Percentiles rank a stretch among this genome's conserved stretches.
These are phyloP conservation scores for Jacana jacana DNA, from an alignment of 2,113 vertebrate genomes.

Conservation along the genomic window DNA sequence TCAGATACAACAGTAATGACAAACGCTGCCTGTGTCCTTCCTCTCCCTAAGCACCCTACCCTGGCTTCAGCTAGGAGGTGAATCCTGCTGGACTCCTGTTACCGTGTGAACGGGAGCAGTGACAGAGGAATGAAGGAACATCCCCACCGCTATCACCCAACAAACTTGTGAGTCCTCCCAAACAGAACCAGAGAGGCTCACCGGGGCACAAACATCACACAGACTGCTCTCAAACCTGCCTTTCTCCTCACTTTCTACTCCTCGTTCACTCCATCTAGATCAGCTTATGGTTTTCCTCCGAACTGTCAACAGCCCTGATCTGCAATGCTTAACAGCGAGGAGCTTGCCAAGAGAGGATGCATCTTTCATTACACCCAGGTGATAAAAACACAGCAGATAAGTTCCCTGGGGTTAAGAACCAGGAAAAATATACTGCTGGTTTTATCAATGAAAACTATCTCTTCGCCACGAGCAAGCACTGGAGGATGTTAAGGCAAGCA, in stretches of 20 bases:
- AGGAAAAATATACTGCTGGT: neutral
- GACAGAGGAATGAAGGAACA: neutral
- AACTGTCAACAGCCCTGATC: neutral
- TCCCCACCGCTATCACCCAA: neutral
- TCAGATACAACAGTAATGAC: neutral
- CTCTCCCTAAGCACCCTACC: neutral
- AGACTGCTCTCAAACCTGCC: neutral
- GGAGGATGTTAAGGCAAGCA: neutral
- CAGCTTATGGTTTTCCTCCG: neutral
- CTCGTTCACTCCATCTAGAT: neutral
- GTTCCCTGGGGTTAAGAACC: neutral
- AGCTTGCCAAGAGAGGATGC: neutral
- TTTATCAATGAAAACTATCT: neutral
- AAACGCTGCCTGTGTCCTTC: accelerated
- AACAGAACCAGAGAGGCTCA: neutral
- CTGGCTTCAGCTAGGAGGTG: neutral
- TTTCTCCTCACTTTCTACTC: neutral
- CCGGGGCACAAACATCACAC: neutral
- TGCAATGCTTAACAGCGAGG: neutral
- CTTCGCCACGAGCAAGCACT: neutral
- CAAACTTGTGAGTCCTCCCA: neutral
- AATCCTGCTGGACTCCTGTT: neutral
- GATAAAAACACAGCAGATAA: neutral
- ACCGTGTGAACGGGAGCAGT: neutral
- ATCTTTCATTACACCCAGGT: neutral